A percentile compares a stretch with the other conserved stretches of the same genome.
Evolutionary conservation across 2,113 vertebrate genomes (phyloP).

Genomic region (Ceuthmochares aereus): DNA sequence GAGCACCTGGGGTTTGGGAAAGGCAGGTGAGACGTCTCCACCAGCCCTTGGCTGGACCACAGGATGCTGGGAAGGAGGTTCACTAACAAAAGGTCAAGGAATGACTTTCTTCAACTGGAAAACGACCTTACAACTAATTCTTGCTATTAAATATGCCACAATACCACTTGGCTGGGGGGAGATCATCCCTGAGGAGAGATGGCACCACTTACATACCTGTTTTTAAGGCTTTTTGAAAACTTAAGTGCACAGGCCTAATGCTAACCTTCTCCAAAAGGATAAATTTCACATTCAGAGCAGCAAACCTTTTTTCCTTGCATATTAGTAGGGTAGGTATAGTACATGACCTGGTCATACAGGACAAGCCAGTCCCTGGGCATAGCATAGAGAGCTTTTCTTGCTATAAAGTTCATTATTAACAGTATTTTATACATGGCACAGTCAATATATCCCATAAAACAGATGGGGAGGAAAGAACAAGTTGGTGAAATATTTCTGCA

Average conservation of each 20-base stretch:
- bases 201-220: constrained; percentile 44
- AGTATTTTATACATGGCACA: constrained; percentile 9
- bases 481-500: not conserved
- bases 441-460: constrained; percentile 19
- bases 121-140: not conserved
- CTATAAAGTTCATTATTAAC: constrained; percentile 26
- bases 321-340: constrained; percentile 5
- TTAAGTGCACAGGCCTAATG: constrained; percentile 56
- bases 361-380: constrained; percentile 19
- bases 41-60: not conserved
- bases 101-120: not conserved
- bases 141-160: not conserved
- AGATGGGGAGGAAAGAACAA: not conserved
- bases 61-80: not conserved
- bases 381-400: constrained; percentile 22
- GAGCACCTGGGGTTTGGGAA: not conserved
- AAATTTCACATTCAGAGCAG: constrained; percentile 47
- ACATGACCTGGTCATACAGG: constrained; percentile 33
- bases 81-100: not conserved
- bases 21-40: not conserved
- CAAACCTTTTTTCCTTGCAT: constrained; percentile 40
- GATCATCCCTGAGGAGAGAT: constrained; percentile 59
- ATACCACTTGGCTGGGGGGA: not conserved
- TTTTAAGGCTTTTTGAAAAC: constrained; percentile 61
- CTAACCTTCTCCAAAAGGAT: constrained; percentile 52